phyloP scores from a whole-genome alignment of 2,888 invertebrate genomes.

The Temnothorax unifasciatus region DNA sequence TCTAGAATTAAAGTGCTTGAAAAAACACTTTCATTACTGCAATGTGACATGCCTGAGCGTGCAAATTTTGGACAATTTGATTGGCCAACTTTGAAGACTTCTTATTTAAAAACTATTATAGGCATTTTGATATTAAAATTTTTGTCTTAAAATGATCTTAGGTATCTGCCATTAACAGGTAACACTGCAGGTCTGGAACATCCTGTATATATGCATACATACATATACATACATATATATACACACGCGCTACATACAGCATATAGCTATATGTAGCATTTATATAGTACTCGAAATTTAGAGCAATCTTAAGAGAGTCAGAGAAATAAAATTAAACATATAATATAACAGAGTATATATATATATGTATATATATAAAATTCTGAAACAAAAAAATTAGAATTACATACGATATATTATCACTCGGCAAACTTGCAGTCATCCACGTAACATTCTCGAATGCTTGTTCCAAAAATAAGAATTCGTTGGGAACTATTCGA shows the following conservation, averaged over 20 bases:
- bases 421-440: not conserved
- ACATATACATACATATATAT: not conserved
- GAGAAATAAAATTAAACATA: conserved; percentile 48
- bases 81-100: no score
- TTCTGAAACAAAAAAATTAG: conserved; percentile 50
- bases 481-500: conserved; percentile 23
- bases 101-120: no score
- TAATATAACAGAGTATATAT: conserved; percentile 41
- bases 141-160: no score
- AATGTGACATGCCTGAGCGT: no score
- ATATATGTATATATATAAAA: not conserved
- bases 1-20: no score
- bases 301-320: conserved; percentile 30
- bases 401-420: conserved; percentile 10
- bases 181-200: no score
- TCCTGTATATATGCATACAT: not conserved
- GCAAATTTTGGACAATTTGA: no score
- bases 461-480: conserved; percentile 39
- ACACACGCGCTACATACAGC: not conserved
- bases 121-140: no score
- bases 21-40: no score
- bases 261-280: conserved; percentile 16
- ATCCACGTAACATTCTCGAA: conserved; percentile 13
- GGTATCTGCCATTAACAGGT: no score
- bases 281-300: conserved; percentile 52